Evolutionary conservation across 2,113 vertebrate genomes (phyloP).

Genomic region (Actenoides hombroni): DNA sequence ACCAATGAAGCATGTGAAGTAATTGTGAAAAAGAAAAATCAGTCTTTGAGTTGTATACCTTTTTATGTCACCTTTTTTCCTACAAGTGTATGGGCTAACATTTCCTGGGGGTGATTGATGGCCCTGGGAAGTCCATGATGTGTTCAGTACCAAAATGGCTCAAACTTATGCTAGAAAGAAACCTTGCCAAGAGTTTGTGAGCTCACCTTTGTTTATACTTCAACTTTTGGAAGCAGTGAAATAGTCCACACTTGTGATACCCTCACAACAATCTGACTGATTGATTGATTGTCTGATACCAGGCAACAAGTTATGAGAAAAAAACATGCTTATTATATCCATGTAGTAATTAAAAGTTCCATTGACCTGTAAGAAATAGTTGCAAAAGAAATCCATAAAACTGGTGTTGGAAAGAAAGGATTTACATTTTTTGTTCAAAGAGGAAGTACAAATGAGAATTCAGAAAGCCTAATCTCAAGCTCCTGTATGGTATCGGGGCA

Average conservation of each 20-base stretch:
- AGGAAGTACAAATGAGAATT: neutral
- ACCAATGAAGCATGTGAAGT: neutral
- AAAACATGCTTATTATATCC: neutral
- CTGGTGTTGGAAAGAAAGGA: neutral
- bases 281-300: neutral
- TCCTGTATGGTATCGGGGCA: fast-evolving
- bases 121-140: neutral
- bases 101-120: neutral
- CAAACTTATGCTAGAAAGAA: neutral
- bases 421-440: neutral
- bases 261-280: neutral
- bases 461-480: neutral
- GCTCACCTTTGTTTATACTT: neutral
- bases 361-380: neutral
- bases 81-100: neutral
- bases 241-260: neutral
- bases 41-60: neutral
- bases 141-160: neutral
- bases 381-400: neutral
- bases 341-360: neutral
- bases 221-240: neutral
- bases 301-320: neutral
- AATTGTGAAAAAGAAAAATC: neutral
- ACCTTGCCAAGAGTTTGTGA: neutral
- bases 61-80: neutral